Evolutionary conservation across 2,888 invertebrate species (phyloP), one percentile per base, ranked within the genome.

Genomic region (Polylopha cassiicola): DNA sequence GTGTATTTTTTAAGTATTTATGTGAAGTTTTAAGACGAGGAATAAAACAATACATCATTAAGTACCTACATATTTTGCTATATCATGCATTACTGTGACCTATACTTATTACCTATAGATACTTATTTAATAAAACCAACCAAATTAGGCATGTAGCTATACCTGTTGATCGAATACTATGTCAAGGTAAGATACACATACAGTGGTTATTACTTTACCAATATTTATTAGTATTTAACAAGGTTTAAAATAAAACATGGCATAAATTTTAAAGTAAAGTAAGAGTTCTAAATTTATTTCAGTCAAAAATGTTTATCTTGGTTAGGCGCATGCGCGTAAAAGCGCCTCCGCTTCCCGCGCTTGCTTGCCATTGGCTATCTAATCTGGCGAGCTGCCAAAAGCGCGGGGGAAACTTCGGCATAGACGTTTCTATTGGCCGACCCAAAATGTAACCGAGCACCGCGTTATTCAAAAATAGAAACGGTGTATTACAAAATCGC

Each of bases 401-500:
- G 61, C 72, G 77, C 75, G 79, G 77, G 71, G 23, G 75, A 76
- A 75, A 65, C 61, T 69, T 65, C 48, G 55, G 55, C 68, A 64
- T 58, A 64, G 58, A 55, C 51, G 44, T 49, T 54, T 68, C 55
- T 73, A 60, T 82, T 82, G 81, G 84, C 81, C 51, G 48, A 53
- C 54, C 62, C 60, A 45, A 65, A 65, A 58, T 72, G 81, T 67
- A 84, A 82, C 76, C 78, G 70, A 80, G 82, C 84, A 82, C 84
- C 84, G 82, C 84, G 76, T 68, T 78, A 79, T 84, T 84, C 76
- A 77, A 85, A 84, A 84, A 85, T 85, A 85, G 84, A 82, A 65
- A 54, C 60, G 58, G 47, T 48, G 55, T n/a, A 60, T 69, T 70
- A 67, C 62, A 62, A 67, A 68, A 66, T 58, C 48, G 38, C 46